These are phyloP conservation scores for Okapia johnstoni DNA, from an alignment of 2,113 vertebrate species.

Conservation along the genomic window DNA sequence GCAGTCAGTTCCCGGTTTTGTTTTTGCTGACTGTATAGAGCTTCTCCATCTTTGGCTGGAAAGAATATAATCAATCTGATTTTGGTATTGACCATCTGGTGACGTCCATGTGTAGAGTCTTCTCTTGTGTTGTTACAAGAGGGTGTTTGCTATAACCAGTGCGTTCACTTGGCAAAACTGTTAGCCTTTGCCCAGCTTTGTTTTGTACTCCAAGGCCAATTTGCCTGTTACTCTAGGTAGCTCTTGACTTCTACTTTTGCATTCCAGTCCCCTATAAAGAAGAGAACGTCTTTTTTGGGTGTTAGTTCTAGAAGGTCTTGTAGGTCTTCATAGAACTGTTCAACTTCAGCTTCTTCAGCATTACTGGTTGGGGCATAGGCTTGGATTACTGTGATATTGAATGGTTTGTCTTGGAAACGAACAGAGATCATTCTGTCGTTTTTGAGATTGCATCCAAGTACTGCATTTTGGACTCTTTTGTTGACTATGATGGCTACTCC, in stretches of 20 bases:
- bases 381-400: not conserved
- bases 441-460: not conserved
- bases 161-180: not conserved
- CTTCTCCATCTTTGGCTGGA: not conserved
- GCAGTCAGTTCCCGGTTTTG: rapidly evolving
- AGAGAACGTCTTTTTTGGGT: not conserved
- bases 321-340: not conserved
- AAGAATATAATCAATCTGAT: not conserved
- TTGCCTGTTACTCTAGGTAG: not conserved
- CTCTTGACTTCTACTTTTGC: not conserved
- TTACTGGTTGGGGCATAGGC: not conserved
- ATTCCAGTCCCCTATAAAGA: not conserved
- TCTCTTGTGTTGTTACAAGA: not conserved
- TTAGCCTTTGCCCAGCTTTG: not conserved
- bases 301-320: not conserved
- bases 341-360: not conserved
- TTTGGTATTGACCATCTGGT: not conserved
- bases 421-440: not conserved
- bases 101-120: not conserved
- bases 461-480: not conserved
- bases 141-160: not conserved
- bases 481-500: not conserved
- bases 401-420: not conserved
- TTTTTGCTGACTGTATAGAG: not conserved
- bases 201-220: not conserved